Percentiles rank a stretch among this genome's conserved stretches.
Evolutionary conservation across 2,888 invertebrate genomes (phyloP).

Genomic region (Acanthococcus lagerstroemiae): DNA sequence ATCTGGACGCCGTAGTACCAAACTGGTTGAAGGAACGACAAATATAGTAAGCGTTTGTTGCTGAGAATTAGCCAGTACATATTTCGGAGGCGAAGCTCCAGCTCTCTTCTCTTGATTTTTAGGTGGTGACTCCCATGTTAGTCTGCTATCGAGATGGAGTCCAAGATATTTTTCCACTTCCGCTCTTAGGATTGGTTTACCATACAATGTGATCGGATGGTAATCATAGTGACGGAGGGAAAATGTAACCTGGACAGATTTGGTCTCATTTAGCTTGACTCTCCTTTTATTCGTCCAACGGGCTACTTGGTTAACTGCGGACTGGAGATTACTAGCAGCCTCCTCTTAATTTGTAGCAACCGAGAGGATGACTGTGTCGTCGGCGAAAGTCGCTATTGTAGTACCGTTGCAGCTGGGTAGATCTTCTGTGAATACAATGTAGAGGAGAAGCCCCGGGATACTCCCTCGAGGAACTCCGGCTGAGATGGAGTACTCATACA

Average conservation of each 20-base stretch:
- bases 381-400: neutral
- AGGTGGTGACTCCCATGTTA: neutral
- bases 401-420: neutral
- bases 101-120: neutral
- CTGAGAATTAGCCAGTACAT: neutral
- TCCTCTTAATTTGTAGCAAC: neutral
- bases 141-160: neutral
- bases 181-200: neutral
- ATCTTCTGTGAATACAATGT: neutral
- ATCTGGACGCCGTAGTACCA: neutral
- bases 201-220: neutral
- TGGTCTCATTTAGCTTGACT: conserved; percentile 6
- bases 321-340: conserved; percentile 8
- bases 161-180: conserved; percentile 1
- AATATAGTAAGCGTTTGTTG: neutral
- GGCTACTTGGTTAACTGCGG: neutral
- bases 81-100: neutral
- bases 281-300: conserved; percentile 1
- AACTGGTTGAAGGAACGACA: neutral
- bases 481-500: neutral
- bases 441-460: conserved; percentile 8
- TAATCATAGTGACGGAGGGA: neutral
- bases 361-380: conserved; percentile 5
- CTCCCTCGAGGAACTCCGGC: conserved; percentile 7
- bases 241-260: conserved; percentile 10